Base-by-base conservation (phyloP, 2,888 invertebrate genomes). In the Strigamia transsilvanica region DNA sequence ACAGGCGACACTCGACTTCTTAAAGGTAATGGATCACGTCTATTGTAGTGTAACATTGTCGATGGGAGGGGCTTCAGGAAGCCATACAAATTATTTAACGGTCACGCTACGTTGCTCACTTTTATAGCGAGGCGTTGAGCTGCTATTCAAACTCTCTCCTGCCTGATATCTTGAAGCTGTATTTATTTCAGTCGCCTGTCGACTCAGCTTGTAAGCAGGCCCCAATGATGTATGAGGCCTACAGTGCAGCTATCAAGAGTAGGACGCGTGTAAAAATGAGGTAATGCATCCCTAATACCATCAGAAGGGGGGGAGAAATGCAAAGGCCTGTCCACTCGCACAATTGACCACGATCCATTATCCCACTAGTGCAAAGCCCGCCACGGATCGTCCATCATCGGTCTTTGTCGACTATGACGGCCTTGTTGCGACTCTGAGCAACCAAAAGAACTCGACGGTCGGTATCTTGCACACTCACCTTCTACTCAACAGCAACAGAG, bases 231-330 rank as follows among this genome's bases (percentile, higher is more conserved):
- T 79, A 79, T 79, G 79, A 79, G 79, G 79, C 46, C 80, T 81
- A 32, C 66, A 81, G 81, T 81, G 61, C 51, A 56, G 81, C 81
- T 81, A 61, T 81, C 51, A 81, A 56, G 81, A 81, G 81, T 73
- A 81, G 66, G 51, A 81, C 81, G 81, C 81, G 81, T 81, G 81
- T 81, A 66, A 81, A 81, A 81, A 81, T 81, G 81, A 81, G 81
- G 81, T 81, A 81, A 81, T 81, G 81, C 81, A 81, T 34, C 81
- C 66, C 61, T 81, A 81, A 81, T 81, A 61, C 80, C 80, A 41
- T 42, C 51, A 80, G 51, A 80, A 23, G 46, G 46, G 80, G 80
- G n/a, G 80, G 42, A 79, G 80, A 46, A 46, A 80, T 42, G 46
- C 42, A 80, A 80, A 80, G 32, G 80, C 51, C 51, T 80, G 42